phyloP scores from a whole-genome alignment of 2,797 vertebrate species.

The Sebastiscus tertius region DNA sequence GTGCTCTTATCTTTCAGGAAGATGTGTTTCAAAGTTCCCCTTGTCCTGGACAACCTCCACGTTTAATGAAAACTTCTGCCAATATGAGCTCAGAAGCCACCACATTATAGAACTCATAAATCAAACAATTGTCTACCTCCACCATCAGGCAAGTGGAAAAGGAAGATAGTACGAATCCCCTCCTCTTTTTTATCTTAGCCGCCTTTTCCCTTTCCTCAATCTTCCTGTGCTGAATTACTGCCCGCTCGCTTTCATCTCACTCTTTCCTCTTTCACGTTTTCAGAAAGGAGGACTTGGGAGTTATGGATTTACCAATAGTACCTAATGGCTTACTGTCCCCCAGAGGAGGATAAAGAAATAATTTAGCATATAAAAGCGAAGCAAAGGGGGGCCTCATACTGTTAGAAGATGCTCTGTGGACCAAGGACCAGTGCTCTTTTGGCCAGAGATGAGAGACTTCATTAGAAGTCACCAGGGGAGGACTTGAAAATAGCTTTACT shows the following conservation, averaged over 20 bases:
- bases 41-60: slow-evolving; percentile 11
- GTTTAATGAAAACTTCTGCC: slow-evolving; percentile 54
- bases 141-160: slow-evolving; percentile 40
- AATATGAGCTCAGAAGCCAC: slow-evolving; percentile 23
- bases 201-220: slow-evolving; percentile 14
- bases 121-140: slow-evolving; percentile 53
- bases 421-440: slow-evolving; percentile 34
- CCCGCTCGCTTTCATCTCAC: slow-evolving; percentile 16
- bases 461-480: slow-evolving; percentile 53
- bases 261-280: slow-evolving; percentile 9
- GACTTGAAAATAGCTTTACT: slow-evolving; percentile 48
- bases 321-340: slow-evolving; percentile 67
- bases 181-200: slow-evolving; percentile 18
- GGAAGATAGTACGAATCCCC: slow-evolving; percentile 21
- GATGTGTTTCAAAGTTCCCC: slow-evolving; percentile 30
- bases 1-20: background rate
- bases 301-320: slow-evolving; percentile 67
- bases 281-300: slow-evolving; percentile 38
- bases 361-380: slow-evolving; percentile 65
- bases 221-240: slow-evolving; percentile 23
- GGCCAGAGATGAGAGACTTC: slow-evolving; percentile 47
- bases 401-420: slow-evolving; percentile 32
- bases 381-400: slow-evolving; percentile 27
- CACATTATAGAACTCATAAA: slow-evolving; percentile 62
- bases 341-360: slow-evolving; percentile 62